phyloP scores from a whole-genome alignment of 2,113 vertebrate species.

The Psophia crepitans region DNA sequence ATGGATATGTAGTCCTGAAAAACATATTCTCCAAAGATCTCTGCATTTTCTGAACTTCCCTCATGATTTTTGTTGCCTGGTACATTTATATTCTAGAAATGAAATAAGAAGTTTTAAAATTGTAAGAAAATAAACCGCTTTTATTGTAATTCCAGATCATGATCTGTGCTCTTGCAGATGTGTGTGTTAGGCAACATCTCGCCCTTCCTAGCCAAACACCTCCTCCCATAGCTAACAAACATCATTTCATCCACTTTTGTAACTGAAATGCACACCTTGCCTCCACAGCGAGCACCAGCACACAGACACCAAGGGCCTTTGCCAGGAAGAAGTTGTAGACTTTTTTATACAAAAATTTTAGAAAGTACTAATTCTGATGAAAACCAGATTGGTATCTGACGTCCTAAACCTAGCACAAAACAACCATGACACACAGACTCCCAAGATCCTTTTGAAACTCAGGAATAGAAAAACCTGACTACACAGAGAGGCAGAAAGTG shows the following conservation, averaged over 20 bases:
- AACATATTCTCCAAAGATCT: not conserved
- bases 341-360: not conserved
- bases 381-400: not conserved
- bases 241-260: not conserved
- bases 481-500: not conserved
- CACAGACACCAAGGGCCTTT: not conserved
- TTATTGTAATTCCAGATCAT: not conserved
- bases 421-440: accelerated
- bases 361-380: not conserved
- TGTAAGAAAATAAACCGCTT: not conserved
- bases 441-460: not conserved
- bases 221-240: not conserved
- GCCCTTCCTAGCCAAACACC: not conserved
- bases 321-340: not conserved
- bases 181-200: not conserved
- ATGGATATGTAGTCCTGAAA: not conserved
- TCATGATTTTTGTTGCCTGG: not conserved
- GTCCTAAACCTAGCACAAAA: not conserved
- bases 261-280: not conserved
- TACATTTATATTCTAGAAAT: not conserved
- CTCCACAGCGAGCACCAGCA: not conserved
- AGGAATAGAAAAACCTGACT: not conserved
- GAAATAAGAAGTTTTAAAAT: not conserved
- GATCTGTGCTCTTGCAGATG: not conserved
- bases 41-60: not conserved